Conservation (phyloP, 2,113 vertebrate species). For the Anthoscopus minutus region DNA sequence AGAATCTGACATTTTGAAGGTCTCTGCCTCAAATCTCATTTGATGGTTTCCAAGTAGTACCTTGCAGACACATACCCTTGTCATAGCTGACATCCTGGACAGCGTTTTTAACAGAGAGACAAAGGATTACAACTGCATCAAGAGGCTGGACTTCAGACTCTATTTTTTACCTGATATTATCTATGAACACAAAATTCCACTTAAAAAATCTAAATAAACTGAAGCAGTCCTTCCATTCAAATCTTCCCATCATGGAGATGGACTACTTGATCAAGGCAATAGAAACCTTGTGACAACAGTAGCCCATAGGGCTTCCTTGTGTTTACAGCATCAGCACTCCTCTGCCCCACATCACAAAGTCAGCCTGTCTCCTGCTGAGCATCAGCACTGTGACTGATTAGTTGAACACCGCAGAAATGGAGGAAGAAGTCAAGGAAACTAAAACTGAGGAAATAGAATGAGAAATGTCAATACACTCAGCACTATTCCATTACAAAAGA, state of each 20-base stretch:
- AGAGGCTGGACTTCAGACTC: background rate
- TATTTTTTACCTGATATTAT: background rate
- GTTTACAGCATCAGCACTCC: background rate
- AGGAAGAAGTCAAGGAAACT: background rate
- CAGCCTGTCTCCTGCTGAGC: background rate
- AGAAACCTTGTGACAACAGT: background rate
- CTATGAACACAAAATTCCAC: background rate
- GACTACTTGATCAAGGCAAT: background rate
- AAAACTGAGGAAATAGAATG: background rate
- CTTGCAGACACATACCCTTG: background rate
- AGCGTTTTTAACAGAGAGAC: background rate
- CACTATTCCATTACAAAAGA: background rate
- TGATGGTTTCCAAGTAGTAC: background rate
- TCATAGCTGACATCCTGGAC: background rate
- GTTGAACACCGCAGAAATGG: background rate
- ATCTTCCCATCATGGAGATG: rapidly evolving
- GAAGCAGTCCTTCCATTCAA: background rate
- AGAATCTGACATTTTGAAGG: background rate
- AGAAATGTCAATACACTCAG: background rate
- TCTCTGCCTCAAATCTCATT: background rate
- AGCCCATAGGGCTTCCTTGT: background rate
- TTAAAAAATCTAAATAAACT: background rate
- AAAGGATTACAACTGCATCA: background rate
- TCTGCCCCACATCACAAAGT: background rate
- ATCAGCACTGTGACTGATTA: background rate